Percentiles rank a stretch among this genome's conserved stretches.
These are phyloP conservation scores for Margarornis squamiger DNA, from an alignment of 2,797 vertebrate genomes.

Conservation along the genomic window DNA sequence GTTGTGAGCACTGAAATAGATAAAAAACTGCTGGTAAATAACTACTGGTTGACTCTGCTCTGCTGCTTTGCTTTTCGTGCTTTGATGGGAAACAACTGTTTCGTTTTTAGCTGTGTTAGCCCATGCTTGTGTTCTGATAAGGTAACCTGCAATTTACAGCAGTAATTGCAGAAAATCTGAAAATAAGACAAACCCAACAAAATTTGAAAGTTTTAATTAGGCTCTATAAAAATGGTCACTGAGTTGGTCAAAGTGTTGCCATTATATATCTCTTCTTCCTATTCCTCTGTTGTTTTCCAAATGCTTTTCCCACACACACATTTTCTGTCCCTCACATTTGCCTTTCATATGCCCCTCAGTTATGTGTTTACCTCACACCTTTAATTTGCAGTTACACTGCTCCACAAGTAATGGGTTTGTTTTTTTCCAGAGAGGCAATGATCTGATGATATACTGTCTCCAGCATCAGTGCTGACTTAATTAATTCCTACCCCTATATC, in stretches of 20 bases:
- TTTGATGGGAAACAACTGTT: constrained; percentile 23
- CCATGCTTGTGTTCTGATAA: not conserved
- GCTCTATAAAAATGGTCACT: not conserved
- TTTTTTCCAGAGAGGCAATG: constrained; percentile 22
- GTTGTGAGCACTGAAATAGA: constrained; percentile 3
- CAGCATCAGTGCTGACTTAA: constrained; percentile 13
- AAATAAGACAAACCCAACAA: not conserved
- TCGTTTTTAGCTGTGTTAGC: not conserved
- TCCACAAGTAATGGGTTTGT: constrained; percentile 35
- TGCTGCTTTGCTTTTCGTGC: constrained; percentile 13
- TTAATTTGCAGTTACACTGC: constrained; percentile 30
- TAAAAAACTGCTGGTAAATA: constrained; percentile 23
- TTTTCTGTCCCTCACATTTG: not conserved
- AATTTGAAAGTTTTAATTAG: not conserved
- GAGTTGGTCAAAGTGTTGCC: not conserved
- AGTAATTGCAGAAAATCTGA: not conserved
- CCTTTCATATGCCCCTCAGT: constrained; percentile 42
- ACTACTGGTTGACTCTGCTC: not conserved
- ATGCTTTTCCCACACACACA: not conserved
- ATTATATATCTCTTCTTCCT: not conserved
- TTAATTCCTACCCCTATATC: constrained; percentile 31
- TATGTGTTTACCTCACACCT: constrained; percentile 7
- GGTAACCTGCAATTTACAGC: not conserved
- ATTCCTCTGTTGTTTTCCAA: not conserved
- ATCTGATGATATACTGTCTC: constrained; percentile 35